Conservation (phyloP, 2,888 invertebrate species). For the Apocheima hispidaria region DNA sequence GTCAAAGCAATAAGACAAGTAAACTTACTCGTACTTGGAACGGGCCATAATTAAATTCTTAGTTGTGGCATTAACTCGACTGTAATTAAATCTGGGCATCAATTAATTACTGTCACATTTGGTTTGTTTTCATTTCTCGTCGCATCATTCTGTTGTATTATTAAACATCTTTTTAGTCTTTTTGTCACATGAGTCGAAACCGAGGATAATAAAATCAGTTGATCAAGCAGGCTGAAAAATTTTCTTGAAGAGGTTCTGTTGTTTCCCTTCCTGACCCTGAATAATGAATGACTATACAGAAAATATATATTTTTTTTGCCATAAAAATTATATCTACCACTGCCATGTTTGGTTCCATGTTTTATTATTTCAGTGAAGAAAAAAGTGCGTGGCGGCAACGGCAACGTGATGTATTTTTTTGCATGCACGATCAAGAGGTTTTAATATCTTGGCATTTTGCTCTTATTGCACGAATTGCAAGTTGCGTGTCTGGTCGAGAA, state of each 20-base stretch:
- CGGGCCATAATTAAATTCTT: neutral
- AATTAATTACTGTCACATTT: conserved; percentile 26
- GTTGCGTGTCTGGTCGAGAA: conserved; percentile 9
- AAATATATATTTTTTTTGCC: too few relatives aligned
- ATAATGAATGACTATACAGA: too few relatives aligned
- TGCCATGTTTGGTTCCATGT: too few relatives aligned
- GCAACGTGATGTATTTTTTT: too few relatives aligned
- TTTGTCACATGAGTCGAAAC: conserved; percentile 15
- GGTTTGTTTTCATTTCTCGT: conserved; percentile 14
- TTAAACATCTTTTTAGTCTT: conserved; percentile 18
- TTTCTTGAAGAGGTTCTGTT: too few relatives aligned
- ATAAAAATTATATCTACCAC: too few relatives aligned
- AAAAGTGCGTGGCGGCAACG: too few relatives aligned
- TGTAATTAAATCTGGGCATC: conserved; percentile 8
- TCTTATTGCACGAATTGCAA: conserved; percentile 19
- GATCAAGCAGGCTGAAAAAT: neutral
- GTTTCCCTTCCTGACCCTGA: too few relatives aligned
- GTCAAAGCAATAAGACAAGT: too few relatives aligned
- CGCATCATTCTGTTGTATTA: conserved; percentile 18
- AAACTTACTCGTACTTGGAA: too few relatives aligned
- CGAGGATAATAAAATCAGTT: neutral
- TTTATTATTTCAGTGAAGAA: too few relatives aligned
- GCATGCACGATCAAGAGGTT: too few relatives aligned
- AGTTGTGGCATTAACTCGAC: neutral
- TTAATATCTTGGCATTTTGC: neutral